These are phyloP conservation scores for Mythimna vitellina DNA, from an alignment of 2,888 invertebrate genomes.

Conservation along the genomic window DNA sequence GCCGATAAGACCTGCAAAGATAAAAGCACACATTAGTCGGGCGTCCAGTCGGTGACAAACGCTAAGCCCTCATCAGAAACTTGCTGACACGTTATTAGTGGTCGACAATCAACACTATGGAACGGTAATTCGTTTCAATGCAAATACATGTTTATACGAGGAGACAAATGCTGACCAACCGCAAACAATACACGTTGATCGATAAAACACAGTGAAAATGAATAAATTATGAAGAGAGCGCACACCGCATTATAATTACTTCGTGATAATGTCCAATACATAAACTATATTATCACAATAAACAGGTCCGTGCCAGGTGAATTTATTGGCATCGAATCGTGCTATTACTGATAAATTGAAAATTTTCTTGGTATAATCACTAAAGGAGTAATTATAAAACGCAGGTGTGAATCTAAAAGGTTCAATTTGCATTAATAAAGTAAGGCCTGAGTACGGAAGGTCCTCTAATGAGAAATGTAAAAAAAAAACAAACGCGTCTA, in stretches of 20 bases:
- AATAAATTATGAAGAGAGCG: constrained; percentile 79
- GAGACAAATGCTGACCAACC: constrained; percentile 71
- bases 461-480: constrained; percentile 70
- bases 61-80: constrained; percentile 51
- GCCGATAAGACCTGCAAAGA: constrained; percentile 98
- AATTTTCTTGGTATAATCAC: constrained; percentile 49
- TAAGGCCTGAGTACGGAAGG: constrained; percentile 52
- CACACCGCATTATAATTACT: constrained; percentile 77
- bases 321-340: constrained; percentile 58
- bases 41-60: constrained; percentile 22
- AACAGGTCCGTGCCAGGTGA: constrained; percentile 58
- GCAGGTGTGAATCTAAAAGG: constrained; percentile 65
- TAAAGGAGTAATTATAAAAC: constrained; percentile 60
- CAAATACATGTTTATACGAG: constrained; percentile 74
- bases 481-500: constrained; percentile 68
- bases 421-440: constrained; percentile 67
- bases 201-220: constrained; percentile 82
- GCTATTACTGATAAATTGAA: constrained; percentile 61
- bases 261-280: constrained; percentile 72
- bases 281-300: constrained; percentile 68
- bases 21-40: constrained; percentile 65
- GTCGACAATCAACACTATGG: constrained; percentile 64
- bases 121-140: constrained; percentile 71
- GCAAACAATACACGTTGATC: constrained; percentile 78
- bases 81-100: constrained; percentile 67